Evolutionary conservation across 2,113 vertebrate species (phyloP).

Genomic region (Mesocricetus auratus): DNA sequence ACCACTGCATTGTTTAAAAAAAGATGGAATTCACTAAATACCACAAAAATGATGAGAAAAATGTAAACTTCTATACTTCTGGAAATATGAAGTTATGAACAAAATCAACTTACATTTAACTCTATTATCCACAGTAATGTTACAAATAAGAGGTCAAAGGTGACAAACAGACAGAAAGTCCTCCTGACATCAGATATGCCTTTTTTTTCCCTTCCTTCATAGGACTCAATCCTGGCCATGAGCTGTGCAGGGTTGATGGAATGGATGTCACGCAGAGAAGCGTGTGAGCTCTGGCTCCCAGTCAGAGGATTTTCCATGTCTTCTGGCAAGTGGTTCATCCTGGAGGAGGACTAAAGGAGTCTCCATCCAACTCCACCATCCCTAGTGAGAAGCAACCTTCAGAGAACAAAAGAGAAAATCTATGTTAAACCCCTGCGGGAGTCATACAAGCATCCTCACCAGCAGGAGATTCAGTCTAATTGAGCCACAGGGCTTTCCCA

Average conservation of each 20-base stretch:
- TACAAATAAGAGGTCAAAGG: conserved; percentile 98
- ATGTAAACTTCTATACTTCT: not conserved
- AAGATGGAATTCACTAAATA: not conserved
- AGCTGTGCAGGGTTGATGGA: conserved; percentile 88
- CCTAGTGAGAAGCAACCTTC: conserved; percentile 79
- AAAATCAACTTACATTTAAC: conserved; percentile 93
- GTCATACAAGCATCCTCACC: not conserved
- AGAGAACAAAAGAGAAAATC: not conserved
- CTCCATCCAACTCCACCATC: conserved; percentile 86
- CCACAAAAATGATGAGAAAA: conserved; percentile 8
- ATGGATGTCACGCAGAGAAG: conserved; percentile 83
- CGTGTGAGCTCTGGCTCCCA: conserved; percentile 89
- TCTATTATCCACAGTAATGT: conserved; percentile 99
- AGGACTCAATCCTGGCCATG: conserved; percentile 91
- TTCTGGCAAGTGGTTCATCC: conserved; percentile 84
- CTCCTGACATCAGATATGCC: conserved; percentile 97
- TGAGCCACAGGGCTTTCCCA: not conserved
- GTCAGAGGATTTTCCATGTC: conserved; percentile 89
- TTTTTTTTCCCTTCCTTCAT: conserved; percentile 93
- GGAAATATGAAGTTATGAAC: not conserved
- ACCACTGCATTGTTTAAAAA: not conserved
- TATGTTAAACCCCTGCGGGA: not conserved
- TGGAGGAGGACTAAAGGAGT: conserved; percentile 74
- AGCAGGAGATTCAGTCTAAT: not conserved
- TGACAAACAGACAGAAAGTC: conserved; percentile 99